These are phyloP conservation scores for Ophion ventricosus DNA, from an alignment of 2,888 invertebrate genomes.

Conservation along the genomic window DNA sequence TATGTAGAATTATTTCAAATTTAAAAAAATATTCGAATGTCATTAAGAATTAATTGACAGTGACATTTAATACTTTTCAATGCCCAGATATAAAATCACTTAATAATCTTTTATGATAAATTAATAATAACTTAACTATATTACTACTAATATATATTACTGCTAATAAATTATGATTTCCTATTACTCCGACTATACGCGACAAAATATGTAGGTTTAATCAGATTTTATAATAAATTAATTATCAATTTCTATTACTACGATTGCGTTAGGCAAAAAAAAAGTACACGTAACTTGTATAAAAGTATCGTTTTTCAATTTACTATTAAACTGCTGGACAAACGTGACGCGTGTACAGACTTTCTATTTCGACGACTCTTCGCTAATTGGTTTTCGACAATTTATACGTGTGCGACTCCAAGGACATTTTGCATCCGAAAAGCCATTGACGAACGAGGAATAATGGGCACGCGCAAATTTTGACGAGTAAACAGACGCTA, in stretches of 20 bases:
- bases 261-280: neutral
- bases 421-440: slow-evolving; percentile 15
- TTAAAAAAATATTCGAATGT: no score
- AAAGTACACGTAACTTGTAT: neutral
- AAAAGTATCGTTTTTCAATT: neutral
- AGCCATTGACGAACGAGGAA: slow-evolving; percentile 13
- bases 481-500: neutral
- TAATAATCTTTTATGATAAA: no score
- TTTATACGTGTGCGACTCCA: slow-evolving; percentile 3
- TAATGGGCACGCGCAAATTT: slow-evolving; percentile 15
- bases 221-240: neutral
- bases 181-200: no score
- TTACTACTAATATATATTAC: no score
- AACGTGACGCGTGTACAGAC: slow-evolving; percentile 5
- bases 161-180: no score
- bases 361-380: slow-evolving; percentile 49
- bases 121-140: no score
- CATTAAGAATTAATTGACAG: no score
- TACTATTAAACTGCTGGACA: neutral
- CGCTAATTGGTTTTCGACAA: slow-evolving; percentile 48
- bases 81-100: no score
- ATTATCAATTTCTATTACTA: neutral
- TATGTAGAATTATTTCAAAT: no score
- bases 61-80: no score
- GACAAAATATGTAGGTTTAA: neutral